Evolutionary conservation across 1,140 invertebrate species (phyloP).

Genomic region (Drosophila lowei): DNA sequence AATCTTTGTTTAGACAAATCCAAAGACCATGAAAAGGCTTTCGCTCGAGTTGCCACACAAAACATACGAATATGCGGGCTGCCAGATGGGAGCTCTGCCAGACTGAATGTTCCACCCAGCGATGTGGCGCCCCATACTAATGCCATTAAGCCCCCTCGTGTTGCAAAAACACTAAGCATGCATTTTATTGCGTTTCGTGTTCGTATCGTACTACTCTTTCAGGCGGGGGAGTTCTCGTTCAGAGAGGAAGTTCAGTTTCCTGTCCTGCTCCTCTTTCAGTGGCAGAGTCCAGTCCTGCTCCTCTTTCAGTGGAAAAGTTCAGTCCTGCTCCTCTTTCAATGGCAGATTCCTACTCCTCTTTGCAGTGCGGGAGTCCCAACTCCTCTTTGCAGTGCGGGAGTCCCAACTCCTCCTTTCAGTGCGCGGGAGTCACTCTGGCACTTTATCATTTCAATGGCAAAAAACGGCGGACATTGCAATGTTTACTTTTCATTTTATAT

Average conservation of each 20-base stretch:
- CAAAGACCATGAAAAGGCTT: conserved; percentile 70
- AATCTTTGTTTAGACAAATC: conserved; percentile 80
- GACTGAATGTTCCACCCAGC: conserved; percentile 32
- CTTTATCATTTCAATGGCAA: conserved; percentile 79
- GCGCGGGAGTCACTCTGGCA: conserved; percentile 36
- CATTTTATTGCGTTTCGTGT: conserved; percentile 79
- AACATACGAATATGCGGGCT: conserved; percentile 49
- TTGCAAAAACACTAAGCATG: conserved; percentile 67
- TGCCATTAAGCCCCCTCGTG: conserved; percentile 58
- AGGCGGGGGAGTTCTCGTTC: conserved; percentile 5
- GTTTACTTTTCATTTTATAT: conserved; percentile 77
- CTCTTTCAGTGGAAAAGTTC: no score
- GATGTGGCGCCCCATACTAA: conserved; percentile 36
- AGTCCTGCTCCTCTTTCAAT: no score
- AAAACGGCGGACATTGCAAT: conserved; percentile 54
- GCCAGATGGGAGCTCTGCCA: conserved; percentile 52
- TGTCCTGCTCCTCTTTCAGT: no score
- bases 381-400: no score
- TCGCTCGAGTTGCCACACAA: conserved; percentile 51
- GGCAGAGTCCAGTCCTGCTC: no score
- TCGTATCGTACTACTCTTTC: no score
- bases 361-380: no score
- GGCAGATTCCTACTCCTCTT: background rate
- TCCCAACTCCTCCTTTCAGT: no score
- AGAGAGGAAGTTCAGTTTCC: background rate